Evolutionary conservation across 2,113 vertebrate genomes (phyloP).

Genomic region (Oenanthe oenanthe): DNA sequence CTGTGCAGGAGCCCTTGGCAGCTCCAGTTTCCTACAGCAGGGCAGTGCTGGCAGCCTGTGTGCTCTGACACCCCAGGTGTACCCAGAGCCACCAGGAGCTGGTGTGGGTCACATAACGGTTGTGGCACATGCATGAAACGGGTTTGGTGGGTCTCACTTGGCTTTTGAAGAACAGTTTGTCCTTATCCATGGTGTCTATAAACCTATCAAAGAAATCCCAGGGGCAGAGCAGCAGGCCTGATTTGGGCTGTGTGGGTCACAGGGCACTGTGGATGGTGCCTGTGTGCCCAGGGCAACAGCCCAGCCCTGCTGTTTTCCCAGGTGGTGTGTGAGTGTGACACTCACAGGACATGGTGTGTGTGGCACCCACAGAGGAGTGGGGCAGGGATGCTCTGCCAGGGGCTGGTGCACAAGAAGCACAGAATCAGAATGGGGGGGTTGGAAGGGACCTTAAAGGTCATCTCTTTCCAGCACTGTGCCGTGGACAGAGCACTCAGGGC

Average conservation of each 20-base stretch:
- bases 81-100: not conserved
- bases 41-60: not conserved
- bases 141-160: not conserved
- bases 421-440: not conserved
- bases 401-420: not conserved
- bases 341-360: fast-evolving
- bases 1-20: not conserved
- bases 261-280: not conserved
- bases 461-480: not conserved
- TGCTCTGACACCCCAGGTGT: fast-evolving
- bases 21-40: not conserved
- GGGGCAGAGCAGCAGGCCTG: not conserved
- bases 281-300: not conserved
- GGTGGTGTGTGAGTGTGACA: not conserved
- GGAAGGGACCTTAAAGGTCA: not conserved
- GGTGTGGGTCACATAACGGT: not conserved
- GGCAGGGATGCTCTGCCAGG: not conserved
- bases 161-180: not conserved
- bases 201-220: not conserved
- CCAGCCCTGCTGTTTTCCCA: not conserved
- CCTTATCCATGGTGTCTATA: not conserved
- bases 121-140: fast-evolving
- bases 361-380: not conserved
- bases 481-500: not conserved
- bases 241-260: not conserved